phyloP scores from a whole-genome alignment of 2,797 vertebrate species.

The Peromyscus aztecus region DNA sequence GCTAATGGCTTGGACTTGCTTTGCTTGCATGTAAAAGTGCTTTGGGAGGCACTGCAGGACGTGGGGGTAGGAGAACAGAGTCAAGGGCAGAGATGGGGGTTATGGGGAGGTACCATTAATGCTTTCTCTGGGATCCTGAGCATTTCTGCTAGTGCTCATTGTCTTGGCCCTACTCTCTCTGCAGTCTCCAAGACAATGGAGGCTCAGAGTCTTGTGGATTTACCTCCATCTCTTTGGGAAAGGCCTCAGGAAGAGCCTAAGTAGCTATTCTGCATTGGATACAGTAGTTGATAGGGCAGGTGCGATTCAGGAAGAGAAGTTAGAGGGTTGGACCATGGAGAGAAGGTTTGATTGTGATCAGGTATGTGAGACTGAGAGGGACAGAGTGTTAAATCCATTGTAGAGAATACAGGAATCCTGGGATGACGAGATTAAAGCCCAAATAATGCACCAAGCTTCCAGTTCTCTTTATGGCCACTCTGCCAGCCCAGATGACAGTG shows the following conservation, averaged over 20 bases:
- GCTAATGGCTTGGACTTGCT: constrained; percentile 82
- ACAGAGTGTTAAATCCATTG: accelerated
- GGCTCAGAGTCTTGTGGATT: background rate
- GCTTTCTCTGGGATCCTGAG: background rate
- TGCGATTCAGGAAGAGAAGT: background rate
- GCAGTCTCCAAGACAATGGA: background rate
- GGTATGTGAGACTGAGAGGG: background rate
- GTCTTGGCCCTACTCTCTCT: background rate
- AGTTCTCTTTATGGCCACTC: background rate
- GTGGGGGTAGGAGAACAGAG: constrained; percentile 6
- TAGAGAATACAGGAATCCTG: background rate
- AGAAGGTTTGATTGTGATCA: background rate
- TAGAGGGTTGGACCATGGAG: background rate
- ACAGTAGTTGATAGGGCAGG: background rate
- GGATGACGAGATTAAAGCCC: background rate
- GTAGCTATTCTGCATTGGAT: background rate
- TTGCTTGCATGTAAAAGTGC: constrained; percentile 85
- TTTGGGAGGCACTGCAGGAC: constrained; percentile 54
- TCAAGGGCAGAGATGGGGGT: background rate
- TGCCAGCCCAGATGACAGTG: background rate
- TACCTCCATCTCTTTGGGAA: background rate
- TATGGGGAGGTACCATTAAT: background rate
- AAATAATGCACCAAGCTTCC: background rate
- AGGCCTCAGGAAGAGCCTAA: background rate
- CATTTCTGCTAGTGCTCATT: background rate